phyloP scores from a whole-genome alignment of 2,113 vertebrate species.

The Hippocampus mohnikei region DNA sequence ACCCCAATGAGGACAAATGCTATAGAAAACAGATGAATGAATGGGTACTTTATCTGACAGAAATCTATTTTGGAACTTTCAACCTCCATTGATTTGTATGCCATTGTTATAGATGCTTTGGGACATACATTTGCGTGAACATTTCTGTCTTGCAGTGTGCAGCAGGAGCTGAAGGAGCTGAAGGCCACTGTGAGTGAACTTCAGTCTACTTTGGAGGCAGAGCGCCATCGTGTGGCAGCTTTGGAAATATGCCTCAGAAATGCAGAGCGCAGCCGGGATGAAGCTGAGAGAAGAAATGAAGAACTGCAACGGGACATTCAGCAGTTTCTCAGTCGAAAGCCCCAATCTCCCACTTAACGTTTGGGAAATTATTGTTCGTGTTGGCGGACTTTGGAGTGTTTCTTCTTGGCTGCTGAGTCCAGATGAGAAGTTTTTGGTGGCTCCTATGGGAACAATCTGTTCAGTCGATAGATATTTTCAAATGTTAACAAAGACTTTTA shows the following conservation, averaged over 20 bases:
- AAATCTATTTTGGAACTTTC: background rate
- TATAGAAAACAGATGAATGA: background rate
- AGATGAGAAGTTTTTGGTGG: background rate
- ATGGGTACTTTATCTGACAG: background rate
- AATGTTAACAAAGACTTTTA: background rate
- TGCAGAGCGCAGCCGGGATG: conserved; percentile 64
- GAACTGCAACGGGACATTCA: conserved; percentile 78
- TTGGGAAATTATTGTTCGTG: background rate
- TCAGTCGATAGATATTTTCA: background rate
- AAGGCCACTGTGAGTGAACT: conserved; percentile 80
- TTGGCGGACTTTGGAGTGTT: background rate
- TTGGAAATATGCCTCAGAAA: conserved; percentile 77
- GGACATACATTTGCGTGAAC: background rate
- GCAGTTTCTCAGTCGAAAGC: conserved; percentile 50
- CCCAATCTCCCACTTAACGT: conserved; percentile 41
- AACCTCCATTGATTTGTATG: background rate
- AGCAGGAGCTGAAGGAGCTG: conserved; percentile 83
- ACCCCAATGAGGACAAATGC: too few species aligned
- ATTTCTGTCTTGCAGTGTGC: conserved; percentile 70
- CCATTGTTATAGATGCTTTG: background rate
- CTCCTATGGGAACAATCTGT: background rate
- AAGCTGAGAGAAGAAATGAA: conserved; percentile 75
- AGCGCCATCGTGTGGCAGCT: conserved; percentile 66
- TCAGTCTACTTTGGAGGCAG: conserved; percentile 75
- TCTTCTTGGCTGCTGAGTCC: background rate